These are phyloP conservation scores for Meriones psammophilus DNA, from an alignment of 2,797 vertebrate species.

Conservation along the genomic window DNA sequence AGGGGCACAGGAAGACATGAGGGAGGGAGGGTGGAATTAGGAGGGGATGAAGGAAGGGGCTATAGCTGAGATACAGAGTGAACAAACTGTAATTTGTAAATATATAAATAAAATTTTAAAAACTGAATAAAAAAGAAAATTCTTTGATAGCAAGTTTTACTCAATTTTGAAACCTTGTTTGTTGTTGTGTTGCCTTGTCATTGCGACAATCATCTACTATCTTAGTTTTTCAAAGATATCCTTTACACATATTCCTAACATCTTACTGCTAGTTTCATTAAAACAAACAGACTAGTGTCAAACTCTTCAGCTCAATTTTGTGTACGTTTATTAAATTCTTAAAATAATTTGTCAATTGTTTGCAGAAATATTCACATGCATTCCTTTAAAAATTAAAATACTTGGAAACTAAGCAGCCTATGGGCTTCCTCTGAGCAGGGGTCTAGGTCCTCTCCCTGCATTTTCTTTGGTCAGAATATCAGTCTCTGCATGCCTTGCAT, in stretches of 20 bases:
- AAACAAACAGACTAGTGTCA: neutral
- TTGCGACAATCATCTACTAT: neutral
- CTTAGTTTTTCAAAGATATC: neutral
- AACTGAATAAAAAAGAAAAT: neutral
- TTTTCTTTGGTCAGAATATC: no score
- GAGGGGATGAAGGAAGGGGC: no score
- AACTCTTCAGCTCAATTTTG: neutral
- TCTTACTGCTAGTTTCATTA: neutral
- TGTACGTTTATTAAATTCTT: neutral
- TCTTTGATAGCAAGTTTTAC: neutral
- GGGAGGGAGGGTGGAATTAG: no score
- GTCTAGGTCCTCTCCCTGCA: no score
- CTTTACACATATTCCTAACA: neutral
- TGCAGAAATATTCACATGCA: neutral
- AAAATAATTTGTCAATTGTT: neutral
- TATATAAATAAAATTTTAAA: no score
- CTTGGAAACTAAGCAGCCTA: no score
- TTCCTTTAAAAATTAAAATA: no score
- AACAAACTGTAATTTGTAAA: no score
- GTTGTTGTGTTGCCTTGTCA: neutral
- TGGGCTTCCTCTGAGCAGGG: no score
- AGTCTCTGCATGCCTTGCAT: no score
- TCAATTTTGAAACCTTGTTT: slow-evolving; percentile 27
- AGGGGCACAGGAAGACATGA: no score
- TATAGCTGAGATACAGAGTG: no score